Base-by-base conservation (phyloP, 2,113 vertebrate genomes). In the Arothron firmamentum region DNA sequence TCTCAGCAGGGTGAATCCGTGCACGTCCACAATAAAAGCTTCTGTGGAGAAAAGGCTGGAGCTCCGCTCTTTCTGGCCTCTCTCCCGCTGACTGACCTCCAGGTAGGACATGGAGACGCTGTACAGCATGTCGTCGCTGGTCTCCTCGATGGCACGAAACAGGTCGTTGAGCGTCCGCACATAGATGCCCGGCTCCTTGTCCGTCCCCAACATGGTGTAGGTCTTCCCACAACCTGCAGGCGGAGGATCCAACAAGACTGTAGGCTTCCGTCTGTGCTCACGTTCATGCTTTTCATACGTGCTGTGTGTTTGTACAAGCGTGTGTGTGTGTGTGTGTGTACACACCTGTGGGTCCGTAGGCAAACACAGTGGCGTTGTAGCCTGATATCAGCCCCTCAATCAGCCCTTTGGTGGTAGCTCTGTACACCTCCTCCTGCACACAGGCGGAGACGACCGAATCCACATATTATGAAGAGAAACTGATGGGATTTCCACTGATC, bases 131-230 rank as follows among this genome's bases (percentile, higher is more conserved):
- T 95, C 91, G 3, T 92, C 78, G 17, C 93, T 94, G 70, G 92
- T 92, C 65, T 95, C 93, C 79, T 96, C 90, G 0, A 97, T 95
- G 87, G 93, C 92, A 47, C 54, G 86, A 88, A 97, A 97, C 67
- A 97, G 89, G 72, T 97, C 95, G 0, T 93, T 92, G 64, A 97
- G 87, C 2, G 93, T 93, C 3, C 88, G 91, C 0, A 93, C 89
- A 0, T 96, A 97, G 86, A 97, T 94, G 34, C 95, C 95, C 0
- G 94, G 95, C 70, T 97, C 93, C 0, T 79, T 85, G 77, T 96
- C 92, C 0, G 94, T 96, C 28, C 95, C 95, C 80, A 97, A 75
- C 95, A 97, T 97, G 41, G 95, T 97, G 83, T 97, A 96, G 0
- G 95, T 97, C 80, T 97, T 97, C 72, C 95, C 95, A 41, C 94